Evolutionary conservation across 1,140 invertebrate genomes (phyloP), one percentile per base, ranked within the genome.

Genomic region (Frieseomelitta varia): DNA sequence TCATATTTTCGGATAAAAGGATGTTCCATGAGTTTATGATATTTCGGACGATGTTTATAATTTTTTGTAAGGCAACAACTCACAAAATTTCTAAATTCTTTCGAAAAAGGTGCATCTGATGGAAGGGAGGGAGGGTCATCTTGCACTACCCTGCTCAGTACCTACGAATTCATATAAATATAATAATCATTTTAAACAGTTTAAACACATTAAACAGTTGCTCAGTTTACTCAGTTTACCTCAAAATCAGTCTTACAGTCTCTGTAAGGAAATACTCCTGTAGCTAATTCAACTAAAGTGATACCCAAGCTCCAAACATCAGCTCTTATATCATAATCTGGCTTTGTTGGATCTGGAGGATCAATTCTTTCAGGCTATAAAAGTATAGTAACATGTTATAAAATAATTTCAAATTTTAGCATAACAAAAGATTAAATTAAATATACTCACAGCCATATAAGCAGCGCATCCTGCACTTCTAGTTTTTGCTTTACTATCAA

Each of bases 301-400:
- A 99, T 99, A 89, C 99, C 99, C 83, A 99, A 96, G 92, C 98
- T 99, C 99, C 99, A 99, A 39, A 99, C 99, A 95, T 99, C 99
- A 27, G 99, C 99, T 90, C 99, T 96, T 91, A 99, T 99, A 95
- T 99, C 99, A 94, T 99, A 99, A 94, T 99, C 98, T 75, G 98
- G 98, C 91, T 98, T 97, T 79, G 96, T 97, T 72, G 97, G 97
- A 95, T 98, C 96, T 81, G 96, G 97, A 47, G 98, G 98, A 95
- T 99, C 98, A 95, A 99, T 99, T 92, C 99, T 96, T 96, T 99
- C 99, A 58, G 99, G 99, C 98, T 99, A 92, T 19, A 94, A 91
- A 90, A 85, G 84, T 88, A 85, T 53, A 82, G 21, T 39, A 75
- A 61, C 17, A 67, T 69, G 65, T 76, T 56, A 82, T 61, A 34